A percentile compares a stretch with the other conserved stretches of the same genome.
These are phyloP conservation scores for Bombycilla garrulus DNA, from an alignment of 2,113 vertebrate genomes.

Conservation along the genomic window DNA sequence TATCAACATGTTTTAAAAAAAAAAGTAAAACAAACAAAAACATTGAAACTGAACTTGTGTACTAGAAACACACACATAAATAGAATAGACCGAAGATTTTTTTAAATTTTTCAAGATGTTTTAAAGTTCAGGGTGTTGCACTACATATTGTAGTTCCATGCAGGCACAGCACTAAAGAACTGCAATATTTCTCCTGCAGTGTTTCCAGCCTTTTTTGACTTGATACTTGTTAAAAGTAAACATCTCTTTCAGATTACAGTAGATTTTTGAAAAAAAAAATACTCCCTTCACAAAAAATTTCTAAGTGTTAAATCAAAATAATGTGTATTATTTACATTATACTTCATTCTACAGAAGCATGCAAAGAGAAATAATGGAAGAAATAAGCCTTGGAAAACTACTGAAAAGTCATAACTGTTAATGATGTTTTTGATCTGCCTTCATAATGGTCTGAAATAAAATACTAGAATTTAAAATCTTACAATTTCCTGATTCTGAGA, in stretches of 20 bases:
- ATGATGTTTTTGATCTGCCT: not conserved
- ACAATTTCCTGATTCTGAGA: not conserved
- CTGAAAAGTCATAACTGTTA: not conserved
- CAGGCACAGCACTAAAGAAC: not conserved
- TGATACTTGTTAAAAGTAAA: not conserved
- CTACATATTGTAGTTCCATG: not conserved
- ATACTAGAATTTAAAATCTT: not conserved
- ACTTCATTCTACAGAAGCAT: not conserved
- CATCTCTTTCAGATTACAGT: not conserved
- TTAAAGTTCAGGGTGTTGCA: not conserved
- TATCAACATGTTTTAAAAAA: not conserved
- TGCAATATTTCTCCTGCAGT: not conserved
- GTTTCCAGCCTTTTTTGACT: not conserved
- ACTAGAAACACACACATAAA: not conserved
- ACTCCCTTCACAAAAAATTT: not conserved
- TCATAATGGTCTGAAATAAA: not conserved
- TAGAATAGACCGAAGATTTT: not conserved
- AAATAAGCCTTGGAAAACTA: not conserved
- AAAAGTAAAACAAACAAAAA: too few species aligned
- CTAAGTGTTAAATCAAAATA: not conserved
- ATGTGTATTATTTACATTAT: fast-evolving
- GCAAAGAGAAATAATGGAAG: not conserved
- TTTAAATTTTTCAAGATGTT: not conserved
- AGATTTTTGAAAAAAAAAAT: not conserved
- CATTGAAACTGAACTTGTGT: not conserved